Conservation (phyloP, 2,888 invertebrate species). For the Hydriomena furcata region DNA sequence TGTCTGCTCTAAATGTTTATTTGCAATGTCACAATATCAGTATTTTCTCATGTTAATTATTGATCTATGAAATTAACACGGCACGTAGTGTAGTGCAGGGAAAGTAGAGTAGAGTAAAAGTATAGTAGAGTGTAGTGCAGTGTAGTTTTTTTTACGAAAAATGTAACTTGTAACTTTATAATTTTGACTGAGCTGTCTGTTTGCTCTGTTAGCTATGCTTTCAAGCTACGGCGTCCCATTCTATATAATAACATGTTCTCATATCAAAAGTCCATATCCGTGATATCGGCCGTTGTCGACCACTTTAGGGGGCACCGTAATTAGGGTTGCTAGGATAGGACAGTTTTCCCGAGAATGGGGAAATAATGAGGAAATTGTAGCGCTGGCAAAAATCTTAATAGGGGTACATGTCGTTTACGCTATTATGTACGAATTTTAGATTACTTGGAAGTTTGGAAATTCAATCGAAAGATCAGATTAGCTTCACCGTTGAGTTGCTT, state of each 20-base stretch:
- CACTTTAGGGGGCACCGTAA: constrained; percentile 41
- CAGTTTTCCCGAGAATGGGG: constrained; percentile 21
- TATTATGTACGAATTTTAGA: constrained; percentile 3
- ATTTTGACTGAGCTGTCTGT: constrained; percentile 20
- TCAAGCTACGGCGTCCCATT: constrained; percentile 26
- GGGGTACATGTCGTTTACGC: constrained; percentile 27
- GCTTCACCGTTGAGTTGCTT: neutral
- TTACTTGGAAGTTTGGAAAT: constrained; percentile 13
- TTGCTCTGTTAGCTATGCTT: constrained; percentile 12
- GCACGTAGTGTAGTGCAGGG: too few species aligned
- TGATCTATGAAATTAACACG: too few species aligned
- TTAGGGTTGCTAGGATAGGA: constrained; percentile 36
- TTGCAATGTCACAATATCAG: too few species aligned
- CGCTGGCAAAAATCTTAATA: constrained; percentile 37
- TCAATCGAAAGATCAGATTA: constrained; percentile 13
- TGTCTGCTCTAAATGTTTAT: too few species aligned
- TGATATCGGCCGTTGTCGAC: constrained; percentile 43
- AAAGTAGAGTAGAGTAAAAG: too few species aligned
- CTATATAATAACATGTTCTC: constrained; percentile 37
- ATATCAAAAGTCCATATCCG: constrained; percentile 39
- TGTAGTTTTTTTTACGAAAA: too few species aligned
- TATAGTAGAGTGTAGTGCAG: too few species aligned
- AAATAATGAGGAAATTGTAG: constrained; percentile 27
- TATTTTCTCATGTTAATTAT: too few species aligned
- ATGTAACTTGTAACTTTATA: too few species aligned